Conservation (phyloP, 2,797 vertebrate genomes). For the Kryptolebias ocellatus region DNA sequence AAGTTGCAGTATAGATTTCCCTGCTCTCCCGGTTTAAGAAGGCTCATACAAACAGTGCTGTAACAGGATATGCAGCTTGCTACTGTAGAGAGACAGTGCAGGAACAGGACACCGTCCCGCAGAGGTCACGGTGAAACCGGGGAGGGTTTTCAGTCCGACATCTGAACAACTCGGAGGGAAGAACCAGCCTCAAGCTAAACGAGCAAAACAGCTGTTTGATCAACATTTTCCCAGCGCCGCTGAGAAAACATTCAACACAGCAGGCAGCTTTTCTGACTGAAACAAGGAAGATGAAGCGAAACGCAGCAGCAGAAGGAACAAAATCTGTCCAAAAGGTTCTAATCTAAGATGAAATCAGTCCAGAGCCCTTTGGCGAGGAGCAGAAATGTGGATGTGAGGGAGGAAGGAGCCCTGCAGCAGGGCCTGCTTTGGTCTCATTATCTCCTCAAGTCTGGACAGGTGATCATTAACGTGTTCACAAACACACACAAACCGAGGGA, state of each 20-base stretch:
- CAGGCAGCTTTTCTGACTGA: conserved; percentile 11
- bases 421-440: conserved; percentile 52
- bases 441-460: conserved; percentile 67
- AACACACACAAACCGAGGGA: conserved; percentile 34
- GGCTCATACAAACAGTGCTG: conserved; percentile 1
- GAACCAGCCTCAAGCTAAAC: conserved; percentile 3
- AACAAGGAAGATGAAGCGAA: conserved; percentile 5
- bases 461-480: conserved; percentile 56
- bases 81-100: conserved; percentile 25
- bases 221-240: conserved; percentile 2
- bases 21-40: conserved; percentile 4
- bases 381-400: neutral
- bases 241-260: conserved; percentile 1
- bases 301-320: neutral
- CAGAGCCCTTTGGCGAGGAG: neutral
- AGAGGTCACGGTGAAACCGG: neutral
- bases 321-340: conserved; percentile 1
- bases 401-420: conserved; percentile 26
- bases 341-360: neutral
- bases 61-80: conserved; percentile 39
- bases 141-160: conserved; percentile 9
- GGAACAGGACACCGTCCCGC: conserved; percentile 36
- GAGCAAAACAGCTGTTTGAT: conserved; percentile 40
- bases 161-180: neutral
- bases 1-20: conserved; percentile 2